Evolutionary conservation across 1,140 invertebrate genomes (phyloP), one percentile per base, ranked within the genome.

Genomic region (Bombus cullumanus): DNA sequence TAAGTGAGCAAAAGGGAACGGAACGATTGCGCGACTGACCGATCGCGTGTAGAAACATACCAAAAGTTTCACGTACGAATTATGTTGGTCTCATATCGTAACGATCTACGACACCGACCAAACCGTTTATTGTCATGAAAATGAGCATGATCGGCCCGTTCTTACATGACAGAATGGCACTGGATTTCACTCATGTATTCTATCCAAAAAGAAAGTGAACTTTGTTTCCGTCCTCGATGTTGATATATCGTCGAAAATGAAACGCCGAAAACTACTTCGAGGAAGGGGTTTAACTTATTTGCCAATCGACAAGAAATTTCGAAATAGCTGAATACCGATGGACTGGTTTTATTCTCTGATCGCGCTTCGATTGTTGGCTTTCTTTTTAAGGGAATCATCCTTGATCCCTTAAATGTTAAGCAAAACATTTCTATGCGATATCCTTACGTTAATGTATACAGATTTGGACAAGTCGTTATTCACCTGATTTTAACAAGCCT

Each of bases 51-150:
- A 22, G n/a, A 34, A 69, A 53, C 31, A 0, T 47, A 53, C 64
- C 15, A 25, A 85, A 78, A 72, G 59, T 81, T 85, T 85, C 84
- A 85, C 78, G 71, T 53, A 64, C 68, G 57, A 53, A 31, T 80
- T 25, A 25, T 59, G 41, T 8, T 39, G 25, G n/a, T 3, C 12
- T 4, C 9, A 25, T 80, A 73, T 85, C 68, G 34, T 3, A 15
- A 1, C 68, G 76, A 80, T 80, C 53, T 64, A 31, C 57, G 68
- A 80, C 69, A 81, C 43, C 25, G 69, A 4, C 1, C 69, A 15
- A 1, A 10, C 57, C 68, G 43, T 64, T 81, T 81, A 90, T 90
- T 90, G 87, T 89, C 87, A 81, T 86, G 88, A 79, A 90, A 90
- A 90, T 89, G 69, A 72, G 62, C 18, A 41, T 39, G 71, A 89